Evolutionary conservation across 2,113 vertebrate species (phyloP).

Genomic region (Pelobates fuscus): DNA sequence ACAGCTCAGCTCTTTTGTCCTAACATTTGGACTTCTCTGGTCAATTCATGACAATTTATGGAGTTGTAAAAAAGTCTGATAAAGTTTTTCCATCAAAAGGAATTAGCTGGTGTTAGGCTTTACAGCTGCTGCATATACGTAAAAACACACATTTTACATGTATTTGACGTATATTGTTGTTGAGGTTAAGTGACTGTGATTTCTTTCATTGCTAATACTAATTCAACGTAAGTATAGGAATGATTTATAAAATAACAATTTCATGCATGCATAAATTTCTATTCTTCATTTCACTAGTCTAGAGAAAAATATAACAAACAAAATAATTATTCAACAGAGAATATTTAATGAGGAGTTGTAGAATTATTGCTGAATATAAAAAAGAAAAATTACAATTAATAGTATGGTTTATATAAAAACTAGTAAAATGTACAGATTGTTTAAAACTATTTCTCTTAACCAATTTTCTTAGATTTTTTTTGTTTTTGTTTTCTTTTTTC

Average conservation of each 20-base stretch:
- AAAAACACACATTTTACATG: neutral
- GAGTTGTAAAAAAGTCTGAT: neutral
- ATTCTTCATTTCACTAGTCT: neutral
- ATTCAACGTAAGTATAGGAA: conserved; percentile 12
- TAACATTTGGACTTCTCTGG: too few species aligned
- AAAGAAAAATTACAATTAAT: neutral
- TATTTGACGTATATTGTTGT: conserved; percentile 11
- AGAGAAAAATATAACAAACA: neutral
- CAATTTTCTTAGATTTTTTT: too few species aligned
- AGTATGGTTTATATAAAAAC: neutral
- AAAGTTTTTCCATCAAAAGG: conserved; percentile 17
- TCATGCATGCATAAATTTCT: conserved; percentile 14
- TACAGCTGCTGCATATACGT: neutral
- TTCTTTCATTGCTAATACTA: conserved; percentile 24
- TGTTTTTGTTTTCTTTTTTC: too few species aligned
- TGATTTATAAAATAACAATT: conserved; percentile 8
- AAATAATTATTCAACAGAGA: conserved; percentile 1
- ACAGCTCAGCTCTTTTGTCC: too few species aligned
- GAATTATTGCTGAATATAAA: neutral
- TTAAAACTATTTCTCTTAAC: too few species aligned
- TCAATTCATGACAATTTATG: too few species aligned
- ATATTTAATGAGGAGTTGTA: neutral
- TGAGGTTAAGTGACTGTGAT: conserved; percentile 38
- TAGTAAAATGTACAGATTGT: too few species aligned
- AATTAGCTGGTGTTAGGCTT: conserved; percentile 14